Evolutionary conservation across 30 jellyfish, hydroid and myxozoan species (phyloP).

Genomic region (Aurelia coerulea): DNA sequence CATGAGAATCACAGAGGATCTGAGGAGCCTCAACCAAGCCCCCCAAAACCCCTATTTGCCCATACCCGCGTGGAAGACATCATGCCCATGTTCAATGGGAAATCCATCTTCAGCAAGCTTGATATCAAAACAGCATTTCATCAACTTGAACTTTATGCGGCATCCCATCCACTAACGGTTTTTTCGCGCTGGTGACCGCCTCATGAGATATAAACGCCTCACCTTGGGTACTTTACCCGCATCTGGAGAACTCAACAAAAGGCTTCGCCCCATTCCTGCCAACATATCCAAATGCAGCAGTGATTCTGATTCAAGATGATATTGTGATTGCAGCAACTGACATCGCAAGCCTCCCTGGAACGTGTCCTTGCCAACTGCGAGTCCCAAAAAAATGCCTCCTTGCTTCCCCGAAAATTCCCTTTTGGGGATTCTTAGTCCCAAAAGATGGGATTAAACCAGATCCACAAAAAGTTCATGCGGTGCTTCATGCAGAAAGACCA

Average conservation of each 20-base stretch:
- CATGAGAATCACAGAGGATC: constrained; percentile 34
- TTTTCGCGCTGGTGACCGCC: constrained; percentile 20
- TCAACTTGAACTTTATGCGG: no score
- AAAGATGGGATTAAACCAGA: no score
- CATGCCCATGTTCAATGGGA: constrained; percentile 22
- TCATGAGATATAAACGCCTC: background rate
- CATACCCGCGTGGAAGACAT: background rate
- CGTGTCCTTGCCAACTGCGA: background rate
- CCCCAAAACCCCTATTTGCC: constrained; percentile 14
- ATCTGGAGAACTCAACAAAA: constrained; percentile 60
- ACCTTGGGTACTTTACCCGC: constrained; percentile 73
- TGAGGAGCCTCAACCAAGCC: constrained; percentile 31
- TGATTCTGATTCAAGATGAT: constrained; percentile 13
- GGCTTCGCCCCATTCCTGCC: constrained; percentile 60
- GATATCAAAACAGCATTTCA: background rate
- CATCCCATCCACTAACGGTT: background rate
- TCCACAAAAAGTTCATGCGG: background rate
- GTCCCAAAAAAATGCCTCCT: background rate
- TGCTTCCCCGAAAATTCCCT: background rate
- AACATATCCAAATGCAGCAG: constrained; percentile 37
- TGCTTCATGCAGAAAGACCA: constrained; percentile 11
- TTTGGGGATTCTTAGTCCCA: no score
- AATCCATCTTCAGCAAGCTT: constrained; percentile 6
- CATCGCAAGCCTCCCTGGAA: background rate
- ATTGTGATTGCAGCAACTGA: constrained; percentile 19